Base-by-base conservation (phyloP, 2,797 vertebrate species). In the Danio choprae region DNA sequence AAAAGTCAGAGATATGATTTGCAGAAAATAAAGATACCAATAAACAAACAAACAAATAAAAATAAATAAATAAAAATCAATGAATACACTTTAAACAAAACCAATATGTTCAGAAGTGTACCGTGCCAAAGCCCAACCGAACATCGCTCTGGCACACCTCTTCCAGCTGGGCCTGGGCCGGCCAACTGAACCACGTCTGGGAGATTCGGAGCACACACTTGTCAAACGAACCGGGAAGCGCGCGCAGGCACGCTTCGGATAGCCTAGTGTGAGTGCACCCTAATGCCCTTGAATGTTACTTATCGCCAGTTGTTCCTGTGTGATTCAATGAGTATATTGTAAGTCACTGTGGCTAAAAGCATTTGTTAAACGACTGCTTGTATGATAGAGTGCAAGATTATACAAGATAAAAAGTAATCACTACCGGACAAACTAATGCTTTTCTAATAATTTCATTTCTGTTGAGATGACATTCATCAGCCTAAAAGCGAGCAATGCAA, bases 301-400 rank as follows among this genome's bases (percentile, higher is more conserved):
- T 65, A n/a, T 9, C 0, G 4, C 5, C 7, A 3, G 16, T 56
- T 59, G 56, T 10, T 74, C 22, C 43, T 59, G 9, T 12, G 12
- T 48, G 53, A 78, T 60, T 70, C 4, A 50, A 60, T 22, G 70
- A 79, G 13, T 29, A 62, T 12, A 62, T 12, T 43, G 36, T 15
- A 79, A 79, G 58, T 43, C 38, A 63, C 58, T 63, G 20, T 44
- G 38, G 7, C 53, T 71, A 79, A 79, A 79, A 55, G 58, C 4
- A 22, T 63, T 79, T 60, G 6, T 67, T 63, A 79, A 79, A 72
- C 63, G 58, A 38, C 9, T 71, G 72, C 44, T 72, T 71, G n/a
- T 36, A n/a, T n/a, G n/a, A n/a, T n/a, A n/a, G n/a, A n/a, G n/a
- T n/a, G n/a, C n/a, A n/a, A n/a, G n/a, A n/a, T n/a, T n/a, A n/a